Base-by-base conservation (phyloP, 1,140 invertebrate genomes). In the Cyphomyrmex costatus region DNA sequence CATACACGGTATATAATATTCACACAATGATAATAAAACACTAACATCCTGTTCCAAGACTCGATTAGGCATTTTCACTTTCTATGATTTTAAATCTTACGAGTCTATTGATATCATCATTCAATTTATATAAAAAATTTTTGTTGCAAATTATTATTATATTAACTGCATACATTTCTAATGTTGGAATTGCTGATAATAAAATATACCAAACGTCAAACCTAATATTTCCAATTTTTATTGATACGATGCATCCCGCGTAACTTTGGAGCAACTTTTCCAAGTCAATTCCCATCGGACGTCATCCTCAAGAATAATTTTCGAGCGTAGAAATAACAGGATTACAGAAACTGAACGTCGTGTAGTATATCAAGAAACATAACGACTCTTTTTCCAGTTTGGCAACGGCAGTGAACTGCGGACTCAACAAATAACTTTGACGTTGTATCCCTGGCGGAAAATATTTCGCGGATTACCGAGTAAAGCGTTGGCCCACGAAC, bases 341-440 rank as follows among this genome's bases (percentile, higher is more conserved):
- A 33, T 78, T 51, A 63, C 10, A 14, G 42, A 14, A 21, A 12
- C 53, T 10, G 14, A 36, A 36, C 14, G 14, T 14, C 56, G 16
- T 42, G 8, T 33, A 24, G 10, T 82, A 82, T 33, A 70, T 80
- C 63, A 73, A 73, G 7, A 73, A 60, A 46, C 12, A 21, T 49
- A 58, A 82, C 51, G 51, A 70, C 33, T 82, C 21, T 46, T 82
- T 82, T 58, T 58, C 33, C 21, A 19, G 16, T 71, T 73, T 60
- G 53, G 24, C 51, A 30, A 46, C 33, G 24, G n/a, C 19, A 60
- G 49, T 49, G n/a, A 73, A 49, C 36, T 61, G 66, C 36, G 36
- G 36, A 60, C 53, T 73, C 56, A 51, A 89, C 87, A 86, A 88
- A 89, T 86, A 89, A 89, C 60, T 86, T 86, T 80, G 68, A 86